A percentile compares a stretch with the other conserved stretches of the same genome.
Conservation (phyloP, 2,888 invertebrate genomes). For the Chesias legatella region DNA sequence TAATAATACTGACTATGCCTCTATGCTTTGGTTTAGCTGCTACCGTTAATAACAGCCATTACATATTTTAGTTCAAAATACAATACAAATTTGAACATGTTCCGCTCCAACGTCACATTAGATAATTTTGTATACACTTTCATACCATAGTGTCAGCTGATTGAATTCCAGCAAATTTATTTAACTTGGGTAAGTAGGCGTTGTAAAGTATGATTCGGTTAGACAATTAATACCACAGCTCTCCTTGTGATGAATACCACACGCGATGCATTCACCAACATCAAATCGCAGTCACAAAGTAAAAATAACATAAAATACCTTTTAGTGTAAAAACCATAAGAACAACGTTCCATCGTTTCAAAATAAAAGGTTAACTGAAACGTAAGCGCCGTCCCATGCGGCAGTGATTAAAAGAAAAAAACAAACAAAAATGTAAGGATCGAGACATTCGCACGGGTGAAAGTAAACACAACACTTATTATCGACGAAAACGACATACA, state of each 20-base stretch:
- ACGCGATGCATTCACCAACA: constrained; percentile 69
- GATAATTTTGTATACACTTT: not conserved
- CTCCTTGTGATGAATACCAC: constrained; percentile 53
- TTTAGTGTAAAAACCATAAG: constrained; percentile 90
- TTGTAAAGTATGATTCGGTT: not conserved
- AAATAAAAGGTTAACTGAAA: constrained; percentile 80
- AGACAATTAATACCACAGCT: not conserved
- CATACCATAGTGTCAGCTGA: constrained; percentile 14
- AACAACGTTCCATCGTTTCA: constrained; percentile 89
- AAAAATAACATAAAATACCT: constrained; percentile 85
- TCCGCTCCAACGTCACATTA: too few species aligned
- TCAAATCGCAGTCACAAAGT: constrained; percentile 70
- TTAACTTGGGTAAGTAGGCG: not conserved
- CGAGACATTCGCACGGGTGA: constrained; percentile 79
- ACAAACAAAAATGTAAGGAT: constrained; percentile 75
- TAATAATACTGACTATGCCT: constrained; percentile 58
- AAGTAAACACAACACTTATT: constrained; percentile 80
- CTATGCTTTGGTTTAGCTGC: constrained; percentile 12
- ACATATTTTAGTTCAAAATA: not conserved
- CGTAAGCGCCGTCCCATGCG: constrained; percentile 78
- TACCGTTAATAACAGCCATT: not conserved
- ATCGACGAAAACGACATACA: constrained; percentile 80
- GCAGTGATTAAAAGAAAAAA: constrained; percentile 71
- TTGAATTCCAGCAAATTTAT: not conserved
- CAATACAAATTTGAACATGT: not conserved